Evolutionary conservation across 2,113 vertebrate species (phyloP).

Genomic region (Oenanthe melanoleuca): DNA sequence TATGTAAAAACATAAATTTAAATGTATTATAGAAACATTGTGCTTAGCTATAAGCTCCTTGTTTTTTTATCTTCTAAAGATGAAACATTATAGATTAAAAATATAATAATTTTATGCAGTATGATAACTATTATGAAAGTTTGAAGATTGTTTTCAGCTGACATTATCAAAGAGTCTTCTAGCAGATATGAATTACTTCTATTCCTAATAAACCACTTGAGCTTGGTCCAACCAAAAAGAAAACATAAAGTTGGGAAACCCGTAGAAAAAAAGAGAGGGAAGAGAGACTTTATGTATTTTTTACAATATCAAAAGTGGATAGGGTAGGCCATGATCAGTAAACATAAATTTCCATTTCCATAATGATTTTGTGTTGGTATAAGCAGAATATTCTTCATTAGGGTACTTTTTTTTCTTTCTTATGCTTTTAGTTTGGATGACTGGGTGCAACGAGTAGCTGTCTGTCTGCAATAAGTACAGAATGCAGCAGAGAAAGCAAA

Average conservation of each 20-base stretch:
- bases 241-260: neutral
- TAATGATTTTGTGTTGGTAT: neutral
- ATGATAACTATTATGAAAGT: neutral
- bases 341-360: neutral
- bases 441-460: neutral
- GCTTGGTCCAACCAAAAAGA: neutral
- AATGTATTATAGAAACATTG: neutral
- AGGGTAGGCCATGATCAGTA: neutral
- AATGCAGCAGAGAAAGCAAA: neutral
- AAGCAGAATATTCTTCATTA: neutral
- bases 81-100: neutral
- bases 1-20: neutral
- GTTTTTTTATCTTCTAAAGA: neutral
- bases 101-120: neutral
- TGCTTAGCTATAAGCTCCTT: neutral
- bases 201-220: neutral
- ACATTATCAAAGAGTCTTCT: neutral
- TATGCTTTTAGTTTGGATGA: neutral
- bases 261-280: neutral
- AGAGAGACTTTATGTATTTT: neutral
- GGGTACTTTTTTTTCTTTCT: neutral
- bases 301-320: neutral
- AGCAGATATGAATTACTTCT: neutral
- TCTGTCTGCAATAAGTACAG: neutral
- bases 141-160: neutral